Evolutionary conservation across 1,140 invertebrate species (phyloP).

Genomic region (Heliconius nattereri): DNA sequence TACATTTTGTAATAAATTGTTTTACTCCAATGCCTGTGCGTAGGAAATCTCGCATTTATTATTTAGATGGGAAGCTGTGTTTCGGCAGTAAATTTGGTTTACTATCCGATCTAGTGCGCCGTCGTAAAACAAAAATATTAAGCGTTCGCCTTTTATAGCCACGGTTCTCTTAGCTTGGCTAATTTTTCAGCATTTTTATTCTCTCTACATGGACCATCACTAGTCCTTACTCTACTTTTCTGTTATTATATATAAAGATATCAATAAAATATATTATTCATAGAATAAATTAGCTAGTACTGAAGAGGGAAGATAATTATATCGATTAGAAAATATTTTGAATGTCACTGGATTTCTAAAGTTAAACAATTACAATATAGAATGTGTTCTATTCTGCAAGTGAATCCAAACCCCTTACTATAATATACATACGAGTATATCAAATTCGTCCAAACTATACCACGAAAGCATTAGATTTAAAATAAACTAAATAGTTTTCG

Average conservation of each 20-base stretch:
- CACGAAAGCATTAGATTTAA: no score
- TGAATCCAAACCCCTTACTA: no score
- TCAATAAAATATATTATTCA: background rate
- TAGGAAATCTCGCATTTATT: slow-evolving; percentile 61
- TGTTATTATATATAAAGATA: background rate
- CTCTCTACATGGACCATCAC: background rate
- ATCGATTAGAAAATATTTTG: no score
- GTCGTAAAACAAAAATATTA: slow-evolving; percentile 30
- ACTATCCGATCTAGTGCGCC: slow-evolving; percentile 31
- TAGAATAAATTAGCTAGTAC: no score
- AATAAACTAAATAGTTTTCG: background rate
- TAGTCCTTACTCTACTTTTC: background rate
- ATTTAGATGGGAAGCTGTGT: slow-evolving; percentile 39
- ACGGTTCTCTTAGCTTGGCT: slow-evolving; percentile 6
- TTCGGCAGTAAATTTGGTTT: slow-evolving; percentile 22
- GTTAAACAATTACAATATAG: no score
- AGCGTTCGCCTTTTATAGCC: slow-evolving; percentile 22
- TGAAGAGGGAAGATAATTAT: no score
- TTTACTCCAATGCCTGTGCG: slow-evolving; percentile 72
- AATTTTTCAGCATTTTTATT: slow-evolving; percentile 16
- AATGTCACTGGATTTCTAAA: no score
- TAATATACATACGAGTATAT: no score
- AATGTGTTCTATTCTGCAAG: no score
- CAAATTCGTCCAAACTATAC: no score
- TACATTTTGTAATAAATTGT: slow-evolving; percentile 81